Base-by-base conservation (phyloP, 23 tunicate species). In the Clavelina lepadiformis region DNA sequence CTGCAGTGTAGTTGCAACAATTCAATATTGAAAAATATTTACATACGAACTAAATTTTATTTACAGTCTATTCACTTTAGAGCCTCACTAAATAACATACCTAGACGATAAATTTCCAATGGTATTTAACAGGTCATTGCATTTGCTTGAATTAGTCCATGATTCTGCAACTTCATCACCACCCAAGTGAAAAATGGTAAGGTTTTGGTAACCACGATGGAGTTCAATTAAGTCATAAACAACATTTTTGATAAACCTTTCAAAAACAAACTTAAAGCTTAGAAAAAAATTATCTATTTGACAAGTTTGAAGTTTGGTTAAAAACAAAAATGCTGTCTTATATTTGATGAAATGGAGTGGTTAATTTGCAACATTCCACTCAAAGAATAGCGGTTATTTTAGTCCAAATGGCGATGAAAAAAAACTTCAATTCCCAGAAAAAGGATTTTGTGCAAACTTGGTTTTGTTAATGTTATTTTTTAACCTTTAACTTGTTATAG, bases 121-220 rank as follows among this genome's bases (percentile, higher is more conserved):
- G 15, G 24, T 18, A 54, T 18, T 18, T 63, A 66, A 68, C 22
- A 83, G 30, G 35, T 67, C 53, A 25, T 45, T 28, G 67, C 85
- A 82, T 68, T 71, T 66, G 26, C 77, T 56, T 20, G 92, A 91
- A 0, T 78, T 37, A 20, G n/a, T 38, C 92, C 92, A 91, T 3
- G 82, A 86, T 3, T 66, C 64, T 15, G 87, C 93, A 26, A 91
- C 83, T 67, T 91, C 98, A 50, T 91, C 98, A 1, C 98, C 98
- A 31, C 98, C 98, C 3, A 91, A 33, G 62, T 91, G 98, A 46
- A 91, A 57, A 3, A 73, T 53, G 5, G 71, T 80, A 41, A 88
- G 58, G 3, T 58, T 50, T 38, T 88, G 96, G 1, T 68, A 61
- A 32, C 56, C 88, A 0, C 0, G 2, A 31, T 88, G 96, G 1